Conservation (phyloP, 1,140 invertebrate species). For the Diabrotica undecimpunctata region DNA sequence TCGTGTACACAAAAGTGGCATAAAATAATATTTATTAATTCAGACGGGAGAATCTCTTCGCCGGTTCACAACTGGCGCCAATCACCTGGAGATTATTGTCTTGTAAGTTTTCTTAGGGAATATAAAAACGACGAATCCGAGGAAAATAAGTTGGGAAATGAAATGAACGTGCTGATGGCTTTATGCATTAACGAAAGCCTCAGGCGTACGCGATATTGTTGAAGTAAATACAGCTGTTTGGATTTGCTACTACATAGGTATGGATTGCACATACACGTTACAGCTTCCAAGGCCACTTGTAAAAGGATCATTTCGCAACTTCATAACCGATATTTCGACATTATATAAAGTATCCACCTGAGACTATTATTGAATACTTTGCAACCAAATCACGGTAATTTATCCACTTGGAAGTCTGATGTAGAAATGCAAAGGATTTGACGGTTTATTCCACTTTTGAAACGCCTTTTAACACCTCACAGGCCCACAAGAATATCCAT, state of each 20-base stretch:
- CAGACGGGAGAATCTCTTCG: background rate
- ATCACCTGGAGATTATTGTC: background rate
- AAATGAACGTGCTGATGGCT: background rate
- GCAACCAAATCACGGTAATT: background rate
- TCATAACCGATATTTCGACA: background rate
- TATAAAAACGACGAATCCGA: no score
- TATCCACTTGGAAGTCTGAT: no score
- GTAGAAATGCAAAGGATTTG: no score
- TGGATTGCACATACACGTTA: constrained; percentile 34
- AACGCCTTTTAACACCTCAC: constrained; percentile 21
- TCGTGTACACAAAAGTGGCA: background rate
- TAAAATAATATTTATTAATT: background rate
- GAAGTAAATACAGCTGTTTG: constrained; percentile 35
- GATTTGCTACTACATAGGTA: constrained; percentile 26
- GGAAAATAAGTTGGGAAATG: background rate
- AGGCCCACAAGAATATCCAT: constrained; percentile 27
- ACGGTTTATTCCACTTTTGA: background rate
- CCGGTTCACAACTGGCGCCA: background rate
- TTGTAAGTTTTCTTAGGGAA: background rate
- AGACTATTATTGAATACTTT: background rate
- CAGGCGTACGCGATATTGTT: constrained; percentile 24
- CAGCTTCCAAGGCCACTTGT: constrained; percentile 36
- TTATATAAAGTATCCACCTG: background rate
- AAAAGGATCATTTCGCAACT: constrained; percentile 34
- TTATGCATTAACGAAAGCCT: constrained; percentile 19